Percentiles rank a stretch among this genome's conserved stretches.
phyloP scores from a whole-genome alignment of 2,888 invertebrate species.

The Zaprionus obscuricornis region DNA sequence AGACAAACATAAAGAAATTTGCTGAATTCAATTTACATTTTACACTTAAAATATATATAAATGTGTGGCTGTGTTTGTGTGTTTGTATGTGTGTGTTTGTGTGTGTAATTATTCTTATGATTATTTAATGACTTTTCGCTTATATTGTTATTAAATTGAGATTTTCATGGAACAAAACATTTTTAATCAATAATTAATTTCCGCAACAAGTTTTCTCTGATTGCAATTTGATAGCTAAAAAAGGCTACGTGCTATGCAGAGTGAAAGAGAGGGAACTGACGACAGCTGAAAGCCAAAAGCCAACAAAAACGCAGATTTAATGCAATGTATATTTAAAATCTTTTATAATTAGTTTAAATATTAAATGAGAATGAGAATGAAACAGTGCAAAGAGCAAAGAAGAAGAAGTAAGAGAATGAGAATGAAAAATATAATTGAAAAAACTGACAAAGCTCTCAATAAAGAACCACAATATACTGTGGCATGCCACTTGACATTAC shows the following conservation, averaged over 20 bases:
- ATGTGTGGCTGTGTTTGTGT: not conserved
- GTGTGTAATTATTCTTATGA: slow-evolving; percentile 56
- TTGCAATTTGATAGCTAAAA: slow-evolving; percentile 42
- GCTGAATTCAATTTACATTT: slow-evolving; percentile 21
- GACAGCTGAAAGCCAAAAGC: not conserved
- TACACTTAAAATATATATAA: slow-evolving; percentile 2
- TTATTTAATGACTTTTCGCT: slow-evolving; percentile 59
- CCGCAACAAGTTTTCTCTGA: slow-evolving; percentile 55
- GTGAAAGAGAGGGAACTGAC: not conserved
- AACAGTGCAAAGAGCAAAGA: too few species aligned
- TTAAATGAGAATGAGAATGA: slow-evolving; percentile 23
- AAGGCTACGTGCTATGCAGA: not conserved
- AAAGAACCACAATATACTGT: too few species aligned
- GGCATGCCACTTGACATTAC: too few species aligned
- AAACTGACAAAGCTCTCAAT: not conserved
- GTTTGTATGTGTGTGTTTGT: not conserved
- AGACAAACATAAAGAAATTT: slow-evolving; percentile 1
- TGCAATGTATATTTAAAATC: slow-evolving; percentile 32
- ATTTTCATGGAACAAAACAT: slow-evolving; percentile 30
- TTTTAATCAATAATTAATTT: slow-evolving; percentile 67
- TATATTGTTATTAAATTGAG: slow-evolving; percentile 35
- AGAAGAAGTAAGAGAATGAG: not conserved
- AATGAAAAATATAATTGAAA: too few species aligned
- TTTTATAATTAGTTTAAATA: slow-evolving; percentile 45
- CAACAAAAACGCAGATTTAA: slow-evolving; percentile 15